phyloP scores from a whole-genome alignment of 2,888 invertebrate species.

The Polydrusus pterygomalis region DNA sequence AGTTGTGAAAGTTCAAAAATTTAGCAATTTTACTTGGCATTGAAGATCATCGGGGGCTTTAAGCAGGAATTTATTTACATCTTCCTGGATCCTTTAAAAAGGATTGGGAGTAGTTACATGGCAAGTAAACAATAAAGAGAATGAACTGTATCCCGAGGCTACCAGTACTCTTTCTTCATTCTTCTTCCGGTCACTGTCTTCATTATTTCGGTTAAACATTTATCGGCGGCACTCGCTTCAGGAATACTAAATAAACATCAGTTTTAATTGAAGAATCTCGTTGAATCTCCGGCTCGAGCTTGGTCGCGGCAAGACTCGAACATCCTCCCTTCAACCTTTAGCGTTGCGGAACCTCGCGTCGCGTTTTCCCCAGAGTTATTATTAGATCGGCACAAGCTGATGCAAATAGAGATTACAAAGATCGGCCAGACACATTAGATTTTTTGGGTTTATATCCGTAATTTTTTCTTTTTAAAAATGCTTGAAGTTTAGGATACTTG shows the following conservation, averaged over 20 bases:
- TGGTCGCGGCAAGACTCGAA: conserved; percentile 64
- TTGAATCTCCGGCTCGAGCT: conserved; percentile 71
- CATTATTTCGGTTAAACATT: conserved; percentile 73
- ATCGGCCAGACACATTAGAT: conserved; percentile 75
- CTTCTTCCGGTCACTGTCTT: conserved; percentile 72
- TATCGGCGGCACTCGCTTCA: conserved; percentile 65
- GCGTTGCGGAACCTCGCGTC: too few species aligned
- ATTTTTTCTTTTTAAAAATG: too few species aligned
- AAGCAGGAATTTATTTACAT: too few species aligned
- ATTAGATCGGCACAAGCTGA: conserved; percentile 74
- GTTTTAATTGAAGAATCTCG: conserved; percentile 75
- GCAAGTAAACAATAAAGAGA: conserved; percentile 52
- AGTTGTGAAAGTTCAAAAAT: too few species aligned
- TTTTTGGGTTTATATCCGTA: too few species aligned
- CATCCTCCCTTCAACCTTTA: conserved; percentile 31
- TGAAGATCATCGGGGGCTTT: too few species aligned
- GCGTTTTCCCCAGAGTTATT: conserved; percentile 71
- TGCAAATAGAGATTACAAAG: conserved; percentile 74
- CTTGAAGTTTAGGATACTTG: too few species aligned
- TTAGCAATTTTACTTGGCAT: too few species aligned
- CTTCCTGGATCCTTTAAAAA: too few species aligned
- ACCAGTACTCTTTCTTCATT: conserved; percentile 51
- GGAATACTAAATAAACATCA: conserved; percentile 75
- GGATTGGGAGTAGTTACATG: conserved; percentile 32
- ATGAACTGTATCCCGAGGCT: conserved; percentile 48